Evolutionary conservation across 2,888 invertebrate genomes (phyloP), one percentile per base, ranked within the genome.

Genomic region (Ophonus ardosiacus): DNA sequence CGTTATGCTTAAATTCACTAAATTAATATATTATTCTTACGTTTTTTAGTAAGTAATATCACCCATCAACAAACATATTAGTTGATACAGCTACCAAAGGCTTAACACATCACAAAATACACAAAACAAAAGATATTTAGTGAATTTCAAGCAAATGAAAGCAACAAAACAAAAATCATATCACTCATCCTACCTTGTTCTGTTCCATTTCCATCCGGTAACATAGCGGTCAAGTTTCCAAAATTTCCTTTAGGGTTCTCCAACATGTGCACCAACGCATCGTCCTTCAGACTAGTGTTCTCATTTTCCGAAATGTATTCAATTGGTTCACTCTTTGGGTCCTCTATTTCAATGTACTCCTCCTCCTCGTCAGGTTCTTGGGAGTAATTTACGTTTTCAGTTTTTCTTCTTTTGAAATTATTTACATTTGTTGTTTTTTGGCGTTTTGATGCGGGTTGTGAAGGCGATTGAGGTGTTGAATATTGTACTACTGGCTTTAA

Each of bases 401-500:
- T 61, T 84, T 86, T 86, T 81, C 76, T 31, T 15, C 86, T 68
- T 80, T 86, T 86, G 51, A 68, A 81, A 85, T 82, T 86, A 7
- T 68, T 65, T 18, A 68, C 81, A 38, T 18, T 80, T 6, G 21
- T 7, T 24, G 61, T 56, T 57, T 83, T 82, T 65, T 65, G 21
- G 78, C 79, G 65, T 85, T 85, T 83, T 51, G 63, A 59, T 18
- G 57, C 10, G 31, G 76, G 84, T 31, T 85, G 81, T 6, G 84
- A 83, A 80, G 86, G 63, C 8, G 68, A 59, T 63, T 18, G 78
- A 61, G 65, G 24, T 43, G n/a, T 61, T 78, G 78, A 71, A 65
- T 63, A 84, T 78, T 74, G 74, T 56, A 8, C 86, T 83, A 38
- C 88, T 38, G 89, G 87, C 59, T 90, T 89, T 18, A 89, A 88